Evolutionary conservation across 2,888 invertebrate species (phyloP).

Genomic region (Maniola hyperantus): DNA sequence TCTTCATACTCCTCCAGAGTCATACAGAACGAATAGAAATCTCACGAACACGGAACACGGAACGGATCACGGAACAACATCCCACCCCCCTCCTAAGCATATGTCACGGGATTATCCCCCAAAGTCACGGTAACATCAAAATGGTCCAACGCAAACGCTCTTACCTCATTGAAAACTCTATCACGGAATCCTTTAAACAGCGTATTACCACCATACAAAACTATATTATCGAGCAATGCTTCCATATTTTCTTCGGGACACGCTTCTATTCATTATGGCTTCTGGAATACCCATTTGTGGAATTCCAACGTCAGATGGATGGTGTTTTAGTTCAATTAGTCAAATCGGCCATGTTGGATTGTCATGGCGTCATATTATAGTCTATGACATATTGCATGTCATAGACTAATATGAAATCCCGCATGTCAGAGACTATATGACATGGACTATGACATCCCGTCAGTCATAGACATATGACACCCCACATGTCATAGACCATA

Average conservation of each 20-base stretch:
- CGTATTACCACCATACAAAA: constrained; percentile 91
- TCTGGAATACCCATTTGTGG: constrained; percentile 96
- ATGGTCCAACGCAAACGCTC: constrained; percentile 89
- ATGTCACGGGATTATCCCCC: constrained; percentile 87
- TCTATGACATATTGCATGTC: too few relatives aligned
- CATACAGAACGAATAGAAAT: constrained; percentile 87
- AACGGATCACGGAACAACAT: constrained; percentile 87
- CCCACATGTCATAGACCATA: too few relatives aligned
- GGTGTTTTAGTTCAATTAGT: too few relatives aligned
- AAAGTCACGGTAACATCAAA: constrained; percentile 87
- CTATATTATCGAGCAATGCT: constrained; percentile 90
- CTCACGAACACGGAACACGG: too few relatives aligned
- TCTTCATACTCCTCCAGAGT: constrained; percentile 95
- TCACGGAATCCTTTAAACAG: constrained; percentile 93
- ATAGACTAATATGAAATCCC: too few relatives aligned
- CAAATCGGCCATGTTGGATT: too few relatives aligned
- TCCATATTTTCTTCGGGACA: constrained; percentile 90
- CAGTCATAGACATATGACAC: too few relatives aligned
- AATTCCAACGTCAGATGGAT: constrained; percentile 97
- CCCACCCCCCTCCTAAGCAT: constrained; percentile 95
- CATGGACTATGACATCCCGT: too few relatives aligned
- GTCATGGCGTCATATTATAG: too few relatives aligned
- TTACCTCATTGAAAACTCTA: constrained; percentile 84
- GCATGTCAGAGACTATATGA: too few relatives aligned
- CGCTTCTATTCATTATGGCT: constrained; percentile 88